Conservation (phyloP, 2,113 vertebrate genomes). For the Ploceus nigricollis region DNA sequence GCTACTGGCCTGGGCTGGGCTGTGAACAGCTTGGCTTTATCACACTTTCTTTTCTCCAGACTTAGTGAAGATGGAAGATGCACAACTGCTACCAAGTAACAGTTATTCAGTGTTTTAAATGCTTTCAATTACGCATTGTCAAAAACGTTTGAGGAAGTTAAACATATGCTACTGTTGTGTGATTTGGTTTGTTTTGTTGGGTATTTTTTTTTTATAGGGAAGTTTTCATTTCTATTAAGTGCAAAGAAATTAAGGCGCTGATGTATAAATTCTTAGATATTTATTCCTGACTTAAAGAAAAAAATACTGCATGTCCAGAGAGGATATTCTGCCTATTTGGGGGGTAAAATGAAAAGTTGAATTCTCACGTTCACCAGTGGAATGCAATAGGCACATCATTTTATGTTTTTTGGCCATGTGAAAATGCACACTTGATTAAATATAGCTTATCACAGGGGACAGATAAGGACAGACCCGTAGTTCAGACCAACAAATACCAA, state of each 20-base stretch:
- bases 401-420: neutral
- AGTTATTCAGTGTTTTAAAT: neutral
- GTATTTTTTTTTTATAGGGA: neutral
- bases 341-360: neutral
- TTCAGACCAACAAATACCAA: neutral
- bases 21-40: neutral
- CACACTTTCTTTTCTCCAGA: neutral
- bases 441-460: neutral
- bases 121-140: neutral
- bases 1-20: neutral
- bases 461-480: neutral
- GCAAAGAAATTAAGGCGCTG: neutral
- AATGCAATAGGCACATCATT: too few relatives aligned
- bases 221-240: neutral
- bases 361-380: neutral
- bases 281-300: neutral
- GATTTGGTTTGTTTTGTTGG: neutral
- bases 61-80: neutral
- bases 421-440: neutral
- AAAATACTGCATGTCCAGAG: neutral
- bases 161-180: neutral
- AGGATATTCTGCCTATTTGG: rapidly evolving
- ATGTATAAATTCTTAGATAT: neutral
- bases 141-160: neutral
- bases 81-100: neutral